These are phyloP conservation scores for Buphagus erythrorhynchus DNA, from an alignment of 2,797 vertebrate species.

Conservation along the genomic window DNA sequence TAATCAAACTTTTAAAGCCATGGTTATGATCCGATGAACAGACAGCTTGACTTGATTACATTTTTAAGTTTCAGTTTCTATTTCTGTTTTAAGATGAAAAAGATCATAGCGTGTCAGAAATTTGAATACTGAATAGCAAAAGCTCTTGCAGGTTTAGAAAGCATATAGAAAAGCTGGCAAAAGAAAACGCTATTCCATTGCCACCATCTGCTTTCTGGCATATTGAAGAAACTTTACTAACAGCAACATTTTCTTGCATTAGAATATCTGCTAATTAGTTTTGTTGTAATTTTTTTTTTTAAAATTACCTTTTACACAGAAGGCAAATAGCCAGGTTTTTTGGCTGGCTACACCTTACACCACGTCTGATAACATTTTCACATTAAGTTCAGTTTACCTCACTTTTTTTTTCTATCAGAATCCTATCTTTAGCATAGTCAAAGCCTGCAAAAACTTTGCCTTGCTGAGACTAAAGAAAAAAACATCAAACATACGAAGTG, in stretches of 20 bases:
- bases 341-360: slow-evolving; percentile 52
- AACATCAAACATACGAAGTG: slow-evolving; percentile 69
- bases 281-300: slow-evolving; percentile 61
- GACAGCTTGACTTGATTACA: slow-evolving; percentile 75
- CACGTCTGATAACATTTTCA: slow-evolving; percentile 63
- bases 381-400: slow-evolving; percentile 46
- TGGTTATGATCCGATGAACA: slow-evolving; percentile 67
- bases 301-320: slow-evolving; percentile 67
- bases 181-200: slow-evolving; percentile 69
- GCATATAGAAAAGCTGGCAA: slow-evolving; percentile 79
- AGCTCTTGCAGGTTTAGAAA: slow-evolving; percentile 79
- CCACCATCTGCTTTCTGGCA: slow-evolving; percentile 78
- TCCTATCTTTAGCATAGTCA: slow-evolving; percentile 54
- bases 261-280: slow-evolving; percentile 79
- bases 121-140: slow-evolving; percentile 77
- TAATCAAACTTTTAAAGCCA: slow-evolving; percentile 71
- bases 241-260: slow-evolving; percentile 77
- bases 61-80: slow-evolving; percentile 80
- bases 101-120: slow-evolving; percentile 74
- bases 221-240: slow-evolving; percentile 75
- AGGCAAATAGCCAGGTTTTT: slow-evolving; percentile 67
- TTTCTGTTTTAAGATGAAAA: slow-evolving; percentile 80
- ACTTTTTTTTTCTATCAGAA: slow-evolving; percentile 27
- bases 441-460: slow-evolving; percentile 65
- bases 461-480: slow-evolving; percentile 68